These are phyloP conservation scores for Stomatorhinus ivindoensis DNA, from an alignment of 2,113 vertebrate genomes.

Conservation along the genomic window DNA sequence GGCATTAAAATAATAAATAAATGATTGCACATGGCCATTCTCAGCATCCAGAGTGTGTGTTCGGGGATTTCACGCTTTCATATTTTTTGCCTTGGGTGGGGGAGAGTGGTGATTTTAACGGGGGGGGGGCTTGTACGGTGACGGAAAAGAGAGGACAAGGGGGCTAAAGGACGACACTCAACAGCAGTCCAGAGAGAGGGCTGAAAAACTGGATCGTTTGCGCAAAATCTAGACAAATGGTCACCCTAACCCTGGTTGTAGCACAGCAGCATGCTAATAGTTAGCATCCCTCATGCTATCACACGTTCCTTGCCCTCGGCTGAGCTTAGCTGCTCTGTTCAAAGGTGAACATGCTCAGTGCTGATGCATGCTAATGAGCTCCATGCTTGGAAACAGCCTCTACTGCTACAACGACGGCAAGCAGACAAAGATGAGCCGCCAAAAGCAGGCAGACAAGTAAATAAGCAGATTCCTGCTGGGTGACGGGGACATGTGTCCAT, in stretches of 20 bases:
- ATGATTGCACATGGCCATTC: neutral
- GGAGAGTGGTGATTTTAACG: neutral
- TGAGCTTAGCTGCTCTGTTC: constrained; percentile 61
- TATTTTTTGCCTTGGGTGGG: neutral
- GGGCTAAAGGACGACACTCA: neutral
- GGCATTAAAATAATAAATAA: neutral
- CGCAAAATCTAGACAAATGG: neutral
- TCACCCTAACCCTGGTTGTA: neutral
- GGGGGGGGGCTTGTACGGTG: neutral
- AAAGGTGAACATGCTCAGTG: constrained; percentile 57
- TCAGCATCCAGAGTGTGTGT: neutral
- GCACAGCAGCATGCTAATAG: neutral
- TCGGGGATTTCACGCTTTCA: neutral
- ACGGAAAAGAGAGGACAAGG: neutral
- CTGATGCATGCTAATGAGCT: constrained; percentile 67
- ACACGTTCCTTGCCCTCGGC: constrained; percentile 60
- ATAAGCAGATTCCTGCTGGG: neutral
- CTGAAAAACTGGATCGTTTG: neutral
- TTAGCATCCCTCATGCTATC: constrained; percentile 35
- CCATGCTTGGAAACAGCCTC: constrained; percentile 45
- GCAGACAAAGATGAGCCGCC: constrained; percentile 35
- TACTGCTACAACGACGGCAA: neutral
- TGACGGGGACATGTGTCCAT: neutral
- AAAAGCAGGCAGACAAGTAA: constrained; percentile 39
- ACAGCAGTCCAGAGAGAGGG: neutral